Conservation (phyloP, 2,797 vertebrate species). For the Alauda arvensis region DNA sequence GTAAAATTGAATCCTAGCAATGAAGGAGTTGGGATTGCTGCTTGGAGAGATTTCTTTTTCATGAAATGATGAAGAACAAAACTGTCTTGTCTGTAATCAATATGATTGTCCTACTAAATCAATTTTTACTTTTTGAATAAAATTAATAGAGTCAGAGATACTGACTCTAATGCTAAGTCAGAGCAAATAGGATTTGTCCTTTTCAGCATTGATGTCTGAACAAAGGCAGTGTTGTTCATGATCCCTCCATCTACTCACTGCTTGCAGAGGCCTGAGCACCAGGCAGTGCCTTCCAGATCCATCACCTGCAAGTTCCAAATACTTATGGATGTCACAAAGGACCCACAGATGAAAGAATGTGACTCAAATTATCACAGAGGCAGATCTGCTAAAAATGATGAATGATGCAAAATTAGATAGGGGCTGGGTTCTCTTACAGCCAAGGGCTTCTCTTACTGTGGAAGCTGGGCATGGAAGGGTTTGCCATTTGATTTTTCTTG, state of each 20-base stretch:
- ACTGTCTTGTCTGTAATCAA: neutral
- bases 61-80: neutral
- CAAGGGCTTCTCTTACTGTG: neutral
- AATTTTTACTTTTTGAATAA: conserved; percentile 18
- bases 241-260: neutral
- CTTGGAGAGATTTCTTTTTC: neutral
- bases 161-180: neutral
- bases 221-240: neutral
- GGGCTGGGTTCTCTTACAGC: neutral
- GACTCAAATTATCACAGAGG: neutral
- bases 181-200: conserved; percentile 11
- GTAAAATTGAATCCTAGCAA: neutral
- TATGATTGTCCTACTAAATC: neutral
- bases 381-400: neutral
- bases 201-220: neutral
- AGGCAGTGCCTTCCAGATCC: neutral
- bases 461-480: neutral
- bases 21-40: neutral
- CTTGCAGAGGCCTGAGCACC: neutral
- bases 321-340: neutral
- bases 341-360: neutral
- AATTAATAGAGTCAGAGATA: neutral
- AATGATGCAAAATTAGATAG: neutral
- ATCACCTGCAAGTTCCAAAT: neutral
- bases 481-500: neutral